phyloP scores from a whole-genome alignment of 2,888 invertebrate genomes.

The Leptinotarsa haldemani region DNA sequence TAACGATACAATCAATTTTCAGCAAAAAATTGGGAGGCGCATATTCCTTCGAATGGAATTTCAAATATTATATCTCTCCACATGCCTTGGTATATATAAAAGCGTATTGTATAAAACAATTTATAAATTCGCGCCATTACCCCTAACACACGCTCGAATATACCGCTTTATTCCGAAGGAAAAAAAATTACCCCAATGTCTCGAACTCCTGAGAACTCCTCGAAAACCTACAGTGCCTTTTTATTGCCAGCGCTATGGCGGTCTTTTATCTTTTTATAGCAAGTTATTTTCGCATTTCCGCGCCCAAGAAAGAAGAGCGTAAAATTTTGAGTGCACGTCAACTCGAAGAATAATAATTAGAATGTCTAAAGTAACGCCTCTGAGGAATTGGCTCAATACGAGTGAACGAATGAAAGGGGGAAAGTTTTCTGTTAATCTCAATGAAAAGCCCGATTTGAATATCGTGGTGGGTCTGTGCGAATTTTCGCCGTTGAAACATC shows the following conservation, averaged over 20 bases:
- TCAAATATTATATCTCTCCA: too few relatives aligned
- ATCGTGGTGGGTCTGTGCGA: constrained; percentile 17
- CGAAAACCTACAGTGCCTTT: constrained; percentile 34
- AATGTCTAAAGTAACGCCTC: constrained; percentile 36
- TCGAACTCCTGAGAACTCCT: constrained; percentile 14
- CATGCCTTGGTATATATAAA: background rate
- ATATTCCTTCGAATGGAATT: too few relatives aligned
- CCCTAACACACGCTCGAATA: background rate
- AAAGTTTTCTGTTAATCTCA: constrained; percentile 34
- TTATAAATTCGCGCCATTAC: constrained; percentile 3
- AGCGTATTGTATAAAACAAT: background rate
- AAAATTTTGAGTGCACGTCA: constrained; percentile 42
- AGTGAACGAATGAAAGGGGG: constrained; percentile 27
- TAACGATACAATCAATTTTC: too few relatives aligned
- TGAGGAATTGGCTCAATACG: constrained; percentile 32
- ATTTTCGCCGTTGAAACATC: constrained; percentile 12
- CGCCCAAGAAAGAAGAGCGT: constrained; percentile 37
- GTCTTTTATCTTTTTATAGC: constrained; percentile 36
- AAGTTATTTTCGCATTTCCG: constrained; percentile 44
- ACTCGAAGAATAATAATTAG: constrained; percentile 45
- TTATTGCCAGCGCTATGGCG: constrained; percentile 30
- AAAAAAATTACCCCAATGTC: constrained; percentile 6
- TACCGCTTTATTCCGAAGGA: background rate
- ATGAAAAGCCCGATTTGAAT: constrained; percentile 33
- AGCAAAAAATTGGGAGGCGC: too few relatives aligned